Evolutionary conservation across 2,113 vertebrate genomes (phyloP).

Genomic region (Nothobranchius kuhntae): DNA sequence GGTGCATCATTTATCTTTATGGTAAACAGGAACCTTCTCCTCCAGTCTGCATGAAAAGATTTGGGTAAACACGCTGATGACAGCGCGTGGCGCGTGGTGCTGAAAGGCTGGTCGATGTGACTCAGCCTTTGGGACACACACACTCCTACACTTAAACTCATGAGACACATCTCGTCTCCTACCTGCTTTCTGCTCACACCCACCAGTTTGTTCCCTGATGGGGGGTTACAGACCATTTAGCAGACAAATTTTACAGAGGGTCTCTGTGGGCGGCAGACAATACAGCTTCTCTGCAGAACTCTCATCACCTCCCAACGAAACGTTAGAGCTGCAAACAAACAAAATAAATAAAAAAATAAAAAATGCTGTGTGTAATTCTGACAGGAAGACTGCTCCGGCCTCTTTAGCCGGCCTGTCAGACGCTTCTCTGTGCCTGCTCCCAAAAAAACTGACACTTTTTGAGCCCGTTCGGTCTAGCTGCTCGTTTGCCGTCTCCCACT

Average conservation of each 20-base stretch:
- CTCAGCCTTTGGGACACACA: conserved; percentile 25
- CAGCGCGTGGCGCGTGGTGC: neutral
- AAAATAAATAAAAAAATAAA: neutral
- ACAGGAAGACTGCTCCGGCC: conserved; percentile 17
- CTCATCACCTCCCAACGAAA: conserved; percentile 23
- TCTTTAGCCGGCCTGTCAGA: conserved; percentile 25
- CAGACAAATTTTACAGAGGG: conserved; percentile 13
- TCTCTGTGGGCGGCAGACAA: conserved; percentile 18
- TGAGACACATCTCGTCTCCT: conserved; percentile 23
- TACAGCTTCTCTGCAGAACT: conserved; percentile 9
- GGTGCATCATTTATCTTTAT: conserved; percentile 38
- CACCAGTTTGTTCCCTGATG: conserved; percentile 17
- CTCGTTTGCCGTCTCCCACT: conserved; percentile 14
- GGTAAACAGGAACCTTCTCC: neutral
- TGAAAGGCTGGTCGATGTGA: conserved; percentile 35
- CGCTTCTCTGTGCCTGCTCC: conserved; percentile 5
- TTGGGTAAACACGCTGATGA: conserved; percentile 1
- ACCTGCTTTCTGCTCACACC: conserved; percentile 35
- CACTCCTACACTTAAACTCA: conserved; percentile 20
- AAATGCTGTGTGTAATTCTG: conserved; percentile 21
- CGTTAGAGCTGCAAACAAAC: conserved; percentile 14
- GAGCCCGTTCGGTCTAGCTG: neutral
- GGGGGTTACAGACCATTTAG: conserved; percentile 43
- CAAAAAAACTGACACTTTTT: too few species aligned
- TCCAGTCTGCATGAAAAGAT: conserved; percentile 22